A percentile compares a stretch with the other conserved stretches of the same genome.
Conservation (phyloP, 2,888 invertebrate genomes). For the Lasioglossum morio region DNA sequence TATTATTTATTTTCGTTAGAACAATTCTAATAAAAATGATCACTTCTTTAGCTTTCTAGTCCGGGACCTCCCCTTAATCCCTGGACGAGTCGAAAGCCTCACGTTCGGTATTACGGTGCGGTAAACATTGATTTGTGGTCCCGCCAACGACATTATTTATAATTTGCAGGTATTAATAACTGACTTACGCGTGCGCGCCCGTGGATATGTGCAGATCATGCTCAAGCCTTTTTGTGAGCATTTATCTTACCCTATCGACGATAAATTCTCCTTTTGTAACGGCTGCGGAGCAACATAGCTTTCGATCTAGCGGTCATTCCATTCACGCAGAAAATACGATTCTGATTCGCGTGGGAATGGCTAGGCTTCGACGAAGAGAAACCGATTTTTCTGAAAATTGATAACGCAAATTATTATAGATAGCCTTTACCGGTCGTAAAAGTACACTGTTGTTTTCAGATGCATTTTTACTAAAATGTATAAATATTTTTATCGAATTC, state of each 20-base stretch:
- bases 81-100: constrained; percentile 66
- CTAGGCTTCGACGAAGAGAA: neutral
- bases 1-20: neutral
- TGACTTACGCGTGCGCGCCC: neutral
- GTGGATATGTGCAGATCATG: constrained; percentile 1
- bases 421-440: neutral
- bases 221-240: neutral
- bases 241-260: neutral
- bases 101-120: constrained; percentile 72
- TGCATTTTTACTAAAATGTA: neutral
- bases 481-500: too few relatives aligned
- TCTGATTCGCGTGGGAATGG: neutral
- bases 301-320: neutral
- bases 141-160: constrained; percentile 77
- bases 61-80: constrained; percentile 50
- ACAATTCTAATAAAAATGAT: neutral
- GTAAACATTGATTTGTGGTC: constrained; percentile 80
- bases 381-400: neutral
- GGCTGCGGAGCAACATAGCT: neutral
- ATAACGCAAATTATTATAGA: neutral
- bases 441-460: neutral
- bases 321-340: neutral
- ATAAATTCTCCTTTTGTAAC: constrained; percentile 3
- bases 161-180: constrained; percentile 66
- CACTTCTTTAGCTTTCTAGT: neutral